Evolutionary conservation across 2,888 invertebrate species (phyloP).

Genomic region (Ormia ochracea): DNA sequence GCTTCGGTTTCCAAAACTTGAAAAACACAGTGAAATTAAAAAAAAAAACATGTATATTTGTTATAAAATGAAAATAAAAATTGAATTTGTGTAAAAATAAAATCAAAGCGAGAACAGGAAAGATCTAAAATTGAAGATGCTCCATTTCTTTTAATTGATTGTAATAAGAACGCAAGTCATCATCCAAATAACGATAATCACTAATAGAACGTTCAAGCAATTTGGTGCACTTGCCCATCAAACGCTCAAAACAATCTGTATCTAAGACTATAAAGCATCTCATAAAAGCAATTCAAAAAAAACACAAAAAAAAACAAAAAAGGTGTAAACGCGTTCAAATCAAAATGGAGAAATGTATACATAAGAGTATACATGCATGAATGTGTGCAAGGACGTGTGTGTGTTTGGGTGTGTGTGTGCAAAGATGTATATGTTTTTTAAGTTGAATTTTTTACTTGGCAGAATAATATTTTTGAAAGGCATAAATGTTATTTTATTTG

Average conservation of each 20-base stretch:
- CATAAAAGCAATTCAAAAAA: not conserved
- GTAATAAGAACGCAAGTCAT: slow-evolving; percentile 74
- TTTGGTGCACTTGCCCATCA: slow-evolving; percentile 74
- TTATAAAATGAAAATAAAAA: slow-evolving; percentile 19
- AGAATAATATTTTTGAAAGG: not conserved
- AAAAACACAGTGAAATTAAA: slow-evolving; percentile 24
- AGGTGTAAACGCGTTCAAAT: not conserved
- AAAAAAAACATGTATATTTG: slow-evolving; percentile 35
- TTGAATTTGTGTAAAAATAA: not conserved
- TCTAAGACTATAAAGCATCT: slow-evolving; percentile 71
- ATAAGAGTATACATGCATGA: too few relatives aligned
- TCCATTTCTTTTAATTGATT: slow-evolving; percentile 64
- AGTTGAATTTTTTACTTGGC: not conserved
- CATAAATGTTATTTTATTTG: slow-evolving; percentile 4
- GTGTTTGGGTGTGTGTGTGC: not conserved
- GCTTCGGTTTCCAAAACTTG: slow-evolving; percentile 96
- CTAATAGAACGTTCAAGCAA: slow-evolving; percentile 74
- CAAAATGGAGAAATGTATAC: slow-evolving; percentile 3
- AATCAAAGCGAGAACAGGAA: slow-evolving; percentile 7
- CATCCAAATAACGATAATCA: slow-evolving; percentile 75
- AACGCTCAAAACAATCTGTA: slow-evolving; percentile 75
- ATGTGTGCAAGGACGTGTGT: not conserved
- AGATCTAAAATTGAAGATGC: slow-evolving; percentile 37
- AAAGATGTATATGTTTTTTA: not conserved
- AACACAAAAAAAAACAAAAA: slow-evolving; percentile 17